Evolutionary conservation across 2,888 invertebrate species (phyloP), one percentile per base, ranked within the genome.

Genomic region (Macrosiphum euphorbiae): DNA sequence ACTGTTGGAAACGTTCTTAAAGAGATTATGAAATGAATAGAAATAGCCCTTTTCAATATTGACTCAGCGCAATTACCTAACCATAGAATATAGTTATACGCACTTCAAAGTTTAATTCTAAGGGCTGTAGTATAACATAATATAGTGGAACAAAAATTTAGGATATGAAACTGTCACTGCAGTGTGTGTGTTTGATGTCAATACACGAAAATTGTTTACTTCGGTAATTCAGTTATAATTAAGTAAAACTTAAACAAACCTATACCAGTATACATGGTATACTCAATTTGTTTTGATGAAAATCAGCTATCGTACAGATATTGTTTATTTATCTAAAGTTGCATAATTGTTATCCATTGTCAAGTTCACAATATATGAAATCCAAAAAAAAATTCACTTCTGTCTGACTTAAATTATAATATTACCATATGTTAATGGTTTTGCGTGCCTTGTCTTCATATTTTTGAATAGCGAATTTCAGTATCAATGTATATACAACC

Each of bases 1-100:
- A 78, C 35, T 78, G 35, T 35, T 16, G 13, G 47, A 5, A 52
- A 44, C 44, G 16, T 41, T 41, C 8, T 41, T 78, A 35, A 35
- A 78, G 78, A 78, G 78, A 78, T 78, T 78, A 78, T 78, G 4
- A 26, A 44, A 55, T 55, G 24, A 85, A 85, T 55, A 85, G 52
- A 52, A 85, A 91, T 85, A 44, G 55, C 44, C 58, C 24, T 91
- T 58, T 58, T 78, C 85, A n/a, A 58, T 91, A 86, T 86, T 91
- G 28, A 58, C n/a, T 86, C n/a, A 24, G 47, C 55, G 47, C 44
- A n/a, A n/a, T 44, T 58, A 41, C 24, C 28, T 85, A 55, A 91
- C 24, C 11, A 55, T 44, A 86, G 44, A 26, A n/a, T 55, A 55
- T 20, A 78, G 78, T 41, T 47, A 47, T 28, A 84, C 41, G 28